These are phyloP conservation scores for Megaustenia siamemsis DNA, from an alignment of 2,888 invertebrate genomes.

Conservation along the genomic window DNA sequence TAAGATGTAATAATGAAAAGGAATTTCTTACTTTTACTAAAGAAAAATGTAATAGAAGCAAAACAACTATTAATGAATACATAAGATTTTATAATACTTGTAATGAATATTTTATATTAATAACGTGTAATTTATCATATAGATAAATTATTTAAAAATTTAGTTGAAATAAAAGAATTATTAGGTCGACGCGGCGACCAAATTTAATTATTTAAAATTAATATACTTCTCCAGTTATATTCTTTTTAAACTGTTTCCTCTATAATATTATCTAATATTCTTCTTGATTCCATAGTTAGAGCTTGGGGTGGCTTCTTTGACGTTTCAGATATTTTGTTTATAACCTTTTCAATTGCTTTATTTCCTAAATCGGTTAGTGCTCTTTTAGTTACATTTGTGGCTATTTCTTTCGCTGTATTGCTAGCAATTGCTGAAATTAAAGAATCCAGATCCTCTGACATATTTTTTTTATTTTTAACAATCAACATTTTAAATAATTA, in stretches of 20 bases:
- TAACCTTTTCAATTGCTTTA: conserved; percentile 10
- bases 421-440: not conserved
- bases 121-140: conserved; percentile 16
- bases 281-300: not conserved
- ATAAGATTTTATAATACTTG: conserved; percentile 7
- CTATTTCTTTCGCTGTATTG: conserved; percentile 9
- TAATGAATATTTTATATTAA: not conserved
- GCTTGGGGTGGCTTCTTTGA: not conserved
- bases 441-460: not conserved
- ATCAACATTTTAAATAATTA: not conserved
- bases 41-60: conserved; percentile 1
- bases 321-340: not conserved
- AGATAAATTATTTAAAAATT: conserved; percentile 22
- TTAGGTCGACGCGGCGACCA: not conserved
- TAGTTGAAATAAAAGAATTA: not conserved
- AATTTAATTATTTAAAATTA: no score
- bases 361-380: conserved; percentile 15
- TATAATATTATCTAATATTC: not conserved
- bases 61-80: not conserved
- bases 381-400: not conserved
- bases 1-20: not conserved
- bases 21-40: conserved; percentile 5
- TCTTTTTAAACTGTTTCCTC: conserved; percentile 1
- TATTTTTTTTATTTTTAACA: not conserved
- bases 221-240: not conserved